Conservation (phyloP, 2,888 invertebrate genomes). For the Fragum whitleyi region DNA sequence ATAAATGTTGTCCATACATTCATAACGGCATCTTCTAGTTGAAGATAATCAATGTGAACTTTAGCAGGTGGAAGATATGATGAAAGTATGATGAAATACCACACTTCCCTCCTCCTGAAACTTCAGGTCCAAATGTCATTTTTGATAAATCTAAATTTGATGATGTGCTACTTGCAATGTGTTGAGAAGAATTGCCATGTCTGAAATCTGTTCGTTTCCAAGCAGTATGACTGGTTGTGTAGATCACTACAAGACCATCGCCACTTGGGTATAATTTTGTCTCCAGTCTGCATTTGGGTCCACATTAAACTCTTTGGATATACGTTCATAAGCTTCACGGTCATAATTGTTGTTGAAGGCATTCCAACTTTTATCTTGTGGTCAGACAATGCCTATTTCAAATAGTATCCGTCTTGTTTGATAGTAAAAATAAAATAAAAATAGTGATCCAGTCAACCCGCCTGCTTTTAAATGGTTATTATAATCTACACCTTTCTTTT, state of each 20-base stretch:
- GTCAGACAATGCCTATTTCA: conserved; percentile 15
- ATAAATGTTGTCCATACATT: conserved; percentile 31
- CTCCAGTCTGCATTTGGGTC: conserved; percentile 13
- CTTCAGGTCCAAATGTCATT: conserved; percentile 32
- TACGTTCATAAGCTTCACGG: conserved; percentile 26
- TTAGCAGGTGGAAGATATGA: conserved; percentile 15
- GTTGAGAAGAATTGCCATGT: conserved; percentile 1
- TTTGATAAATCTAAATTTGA: conserved; percentile 15
- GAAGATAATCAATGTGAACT: conserved; percentile 14
- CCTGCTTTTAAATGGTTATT: conserved; percentile 24
- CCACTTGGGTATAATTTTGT: conserved; percentile 22
- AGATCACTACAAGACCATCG: conserved; percentile 18
- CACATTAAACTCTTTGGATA: conserved; percentile 33
- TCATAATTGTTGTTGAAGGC: conserved; percentile 31
- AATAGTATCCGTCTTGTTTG: conserved; percentile 26
- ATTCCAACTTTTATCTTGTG: conserved; percentile 28
- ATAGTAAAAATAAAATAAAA: conserved; percentile 27
- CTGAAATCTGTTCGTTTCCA: conserved; percentile 21
- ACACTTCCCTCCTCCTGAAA: conserved; percentile 16
- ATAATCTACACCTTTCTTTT: conserved; percentile 3
- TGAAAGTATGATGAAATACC: conserved; percentile 19
- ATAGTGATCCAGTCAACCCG: conserved; percentile 17
- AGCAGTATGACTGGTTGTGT: conserved; percentile 12
- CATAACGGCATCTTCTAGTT: conserved; percentile 6
- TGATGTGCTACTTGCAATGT: conserved; percentile 6